Base-by-base conservation (phyloP, 2,888 invertebrate species). In the Rhagonycha lutea region DNA sequence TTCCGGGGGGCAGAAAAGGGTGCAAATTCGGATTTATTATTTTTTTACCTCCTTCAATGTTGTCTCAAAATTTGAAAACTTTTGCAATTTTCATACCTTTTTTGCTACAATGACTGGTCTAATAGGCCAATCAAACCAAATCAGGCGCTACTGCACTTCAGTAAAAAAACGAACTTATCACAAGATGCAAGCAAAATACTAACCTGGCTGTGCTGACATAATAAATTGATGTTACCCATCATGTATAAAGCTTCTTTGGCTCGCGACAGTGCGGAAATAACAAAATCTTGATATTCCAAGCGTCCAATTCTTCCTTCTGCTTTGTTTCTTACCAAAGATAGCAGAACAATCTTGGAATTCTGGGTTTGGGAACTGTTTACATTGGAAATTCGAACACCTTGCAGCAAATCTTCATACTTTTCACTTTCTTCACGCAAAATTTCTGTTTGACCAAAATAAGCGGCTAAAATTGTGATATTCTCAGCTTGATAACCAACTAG, bases 361-460 rank as follows among this genome's bases (percentile, higher is more conserved):
- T 94, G 92, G 0, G 95, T 95, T 88, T 95, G 96, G 83, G 91
- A 96, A 84, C 94, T 95, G 85, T 96, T 95, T 0, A 95, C 92
- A 0, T 92, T 92, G 0, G 92, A 90, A 14, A 94, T 90, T 78
- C 90, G 88, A 7, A 94, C 89, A 60, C 90, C 89, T 32, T 86
- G 82, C 5, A 91, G 85, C 0, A 86, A 75, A 2, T 79, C 12
- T 10, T 28, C 12, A 32, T 76, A 75, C 4, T 4, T 26, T 72
- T 77, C 82, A 62, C 83, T 82, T 83, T 91, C 91, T 82, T 90
- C 88, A 81, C 87, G 88, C 74, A 93, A 87, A 47, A 90, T 87
- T 69, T 90, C 88, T 80, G 92, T 90, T 86, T 95, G 95, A 5
- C 93, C 94, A 10, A 90, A 89, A 83, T 95, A 95, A 0, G 93